These are phyloP conservation scores for Wasmannia auropunctata DNA, from an alignment of 1,140 invertebrate genomes.

Conservation along the genomic window DNA sequence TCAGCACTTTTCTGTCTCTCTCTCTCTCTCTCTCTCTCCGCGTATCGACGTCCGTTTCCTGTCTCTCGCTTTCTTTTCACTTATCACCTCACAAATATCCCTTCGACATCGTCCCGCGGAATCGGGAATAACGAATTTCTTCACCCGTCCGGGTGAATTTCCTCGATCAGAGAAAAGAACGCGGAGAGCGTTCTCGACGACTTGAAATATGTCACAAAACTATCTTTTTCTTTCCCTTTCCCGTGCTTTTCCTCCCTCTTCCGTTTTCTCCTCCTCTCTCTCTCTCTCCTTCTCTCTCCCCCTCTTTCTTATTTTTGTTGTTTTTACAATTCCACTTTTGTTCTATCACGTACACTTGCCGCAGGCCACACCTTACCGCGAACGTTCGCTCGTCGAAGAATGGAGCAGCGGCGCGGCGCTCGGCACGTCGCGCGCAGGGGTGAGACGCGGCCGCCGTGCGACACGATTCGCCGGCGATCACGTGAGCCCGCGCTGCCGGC, in stretches of 20 bases:
- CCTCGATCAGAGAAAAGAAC: not conserved
- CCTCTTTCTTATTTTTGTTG: too few relatives aligned
- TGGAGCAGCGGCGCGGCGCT: slow-evolving; percentile 80
- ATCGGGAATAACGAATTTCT: slow-evolving; percentile 36
- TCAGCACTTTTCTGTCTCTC: too few relatives aligned
- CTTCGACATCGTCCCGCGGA: slow-evolving; percentile 56
- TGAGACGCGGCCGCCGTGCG: slow-evolving; percentile 6
- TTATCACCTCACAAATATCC: slow-evolving; percentile 62
- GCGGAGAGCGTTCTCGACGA: slow-evolving; percentile 79
- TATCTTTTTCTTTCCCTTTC: not conserved
- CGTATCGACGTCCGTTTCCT: slow-evolving; percentile 46
- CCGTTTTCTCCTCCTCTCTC: not conserved
- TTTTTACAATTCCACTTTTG: not conserved
- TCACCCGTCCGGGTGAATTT: slow-evolving; percentile 36
- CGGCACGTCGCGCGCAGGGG: slow-evolving; percentile 68
- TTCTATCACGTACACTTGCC: slow-evolving; percentile 28
- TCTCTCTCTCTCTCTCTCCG: too few relatives aligned
- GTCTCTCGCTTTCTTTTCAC: not conserved
- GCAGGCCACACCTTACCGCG: slow-evolving; percentile 79
- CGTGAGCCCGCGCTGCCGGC: slow-evolving; percentile 75
- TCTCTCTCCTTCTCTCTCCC: not conserved
- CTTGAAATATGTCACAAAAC: slow-evolving; percentile 86
- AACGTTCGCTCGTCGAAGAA: slow-evolving; percentile 80
- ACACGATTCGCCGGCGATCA: slow-evolving; percentile 81
- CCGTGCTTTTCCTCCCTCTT: not conserved